Evolutionary conservation across 2,888 invertebrate species (phyloP), one percentile per base, ranked within the genome.

Genomic region (Hetaerina titia): DNA sequence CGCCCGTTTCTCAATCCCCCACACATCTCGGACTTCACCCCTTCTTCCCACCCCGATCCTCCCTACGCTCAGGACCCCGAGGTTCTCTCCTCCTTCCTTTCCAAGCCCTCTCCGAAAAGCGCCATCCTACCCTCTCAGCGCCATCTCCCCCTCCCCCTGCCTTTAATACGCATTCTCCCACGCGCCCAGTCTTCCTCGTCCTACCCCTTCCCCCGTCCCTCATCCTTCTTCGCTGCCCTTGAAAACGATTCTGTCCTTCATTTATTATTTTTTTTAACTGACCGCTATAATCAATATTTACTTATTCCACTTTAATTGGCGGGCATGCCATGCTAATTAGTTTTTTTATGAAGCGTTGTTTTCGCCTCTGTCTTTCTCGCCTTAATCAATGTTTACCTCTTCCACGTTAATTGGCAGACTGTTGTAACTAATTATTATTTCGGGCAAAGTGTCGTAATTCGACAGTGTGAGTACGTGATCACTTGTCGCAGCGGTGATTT

Each of bases 261-360:
- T 92, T 92, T 92, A 69, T 69, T 56, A 13, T 89, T 69, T 74
- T 81, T 81, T 31, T 31, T 4, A 31, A 31, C 92, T 56, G 74
- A 92, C 92, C 56, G 69, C 92, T 69, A n/a, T 69, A 64, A 92
- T 69, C 92, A 92, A 92, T 69, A 56, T 92, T 92, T 74, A 69
- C 92, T 69, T n/a, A 56, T 89, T 89, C 58, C 89, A 19, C 69
- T 92, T 92, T 92, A 92, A 92, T 92, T 92, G 92, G 92, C 45
- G 92, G 92, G 69, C 92, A 56, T 92, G 92, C 92, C 92, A 92
- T 92, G 92, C 92, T 92, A 92, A 92, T 92, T 92, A 92, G 92
- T 92, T 92, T 92, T 92, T 92, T 92, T 92, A 92, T 9, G 64
- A 90, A 90, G 64, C n/a, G 45, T 74, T 74, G 22, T 22, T 92